These are phyloP conservation scores for Ennomos erosarius DNA, from an alignment of 2,888 invertebrate genomes.

Conservation along the genomic window DNA sequence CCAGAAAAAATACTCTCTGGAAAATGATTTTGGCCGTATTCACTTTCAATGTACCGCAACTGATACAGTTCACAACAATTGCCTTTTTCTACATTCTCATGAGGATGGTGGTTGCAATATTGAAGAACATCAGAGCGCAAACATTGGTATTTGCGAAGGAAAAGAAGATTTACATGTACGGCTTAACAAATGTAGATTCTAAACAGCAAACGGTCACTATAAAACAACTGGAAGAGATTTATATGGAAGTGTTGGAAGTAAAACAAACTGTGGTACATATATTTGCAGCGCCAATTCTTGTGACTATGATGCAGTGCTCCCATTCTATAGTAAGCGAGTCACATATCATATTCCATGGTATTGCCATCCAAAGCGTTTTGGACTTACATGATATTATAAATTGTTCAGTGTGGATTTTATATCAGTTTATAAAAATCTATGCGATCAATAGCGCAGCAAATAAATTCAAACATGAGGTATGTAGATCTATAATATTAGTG, in stretches of 20 bases:
- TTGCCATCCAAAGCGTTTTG: constrained; percentile 48
- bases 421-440: constrained; percentile 69
- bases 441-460: constrained; percentile 60
- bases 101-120: constrained; percentile 54
- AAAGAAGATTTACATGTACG: constrained; percentile 37
- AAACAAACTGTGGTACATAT: constrained; percentile 59
- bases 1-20: constrained; percentile 59
- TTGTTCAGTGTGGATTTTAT: constrained; percentile 67
- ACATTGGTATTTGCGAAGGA: constrained; percentile 35
- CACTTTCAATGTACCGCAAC: constrained; percentile 64
- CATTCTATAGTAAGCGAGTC: constrained; percentile 69
- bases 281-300: constrained; percentile 65
- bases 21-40: constrained; percentile 62
- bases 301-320: constrained; percentile 66
- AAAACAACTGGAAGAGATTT: constrained; percentile 59
- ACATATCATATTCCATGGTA: constrained; percentile 69
- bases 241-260: constrained; percentile 56
- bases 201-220: constrained; percentile 47
- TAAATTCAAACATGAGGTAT: constrained; percentile 61
- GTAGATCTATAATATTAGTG: background rate
- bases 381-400: constrained; percentile 60
- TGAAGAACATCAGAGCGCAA: constrained; percentile 55
- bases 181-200: constrained; percentile 45
- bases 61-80: constrained; percentile 61
- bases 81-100: constrained; percentile 62